Base-by-base conservation (phyloP, 2,113 vertebrate species). In the Rallus limicola region DNA sequence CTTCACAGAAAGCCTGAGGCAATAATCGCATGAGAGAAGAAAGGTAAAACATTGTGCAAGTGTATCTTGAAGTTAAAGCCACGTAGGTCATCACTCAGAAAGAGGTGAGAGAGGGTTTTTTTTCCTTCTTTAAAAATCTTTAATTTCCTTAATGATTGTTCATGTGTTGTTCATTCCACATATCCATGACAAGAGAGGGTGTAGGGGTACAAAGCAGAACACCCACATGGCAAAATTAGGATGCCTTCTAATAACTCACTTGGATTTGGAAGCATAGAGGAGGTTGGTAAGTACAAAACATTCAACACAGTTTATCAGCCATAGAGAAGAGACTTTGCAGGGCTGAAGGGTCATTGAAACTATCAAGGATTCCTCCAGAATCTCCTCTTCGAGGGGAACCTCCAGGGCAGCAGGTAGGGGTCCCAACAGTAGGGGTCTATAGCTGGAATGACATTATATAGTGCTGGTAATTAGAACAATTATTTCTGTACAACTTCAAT, bases 401-500 rank as follows among this genome's bases (percentile, higher is more conserved):
- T 44, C 8, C 20, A 62, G 46, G 50, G 44, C 48, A 88, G 48
- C 42, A 46, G 44, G 44, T 46, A 46, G 44, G 44, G 17, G 44
- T 46, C 26, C 29, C 44, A 53, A 38, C 5, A 5, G 31, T 25
- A 50, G 1, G 4, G 40, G 19, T 78, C 56, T 75, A 4, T 50
- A 55, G 59, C 28, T 2, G 18, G 21, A 78, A 77, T 44, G 63
- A 34, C 0, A 1, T 80, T 76, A 59, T 26, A 40, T 3, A 92
- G 36, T 40, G 36, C 46, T 18, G 19, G 40, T 13, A 92, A 91
- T 81, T 77, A 78, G 21, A 78, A 52, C 59, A 83, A 75, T 91
- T 86, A 86, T 55, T 84, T 52, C 72, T 84, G 40, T 75, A 77
- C 26, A 87, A 65, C 42, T 88, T 95, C 67, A 86, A 59, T 94